Evolutionary conservation across 2,113 vertebrate species (phyloP).

Genomic region (Daboia siamensis): DNA sequence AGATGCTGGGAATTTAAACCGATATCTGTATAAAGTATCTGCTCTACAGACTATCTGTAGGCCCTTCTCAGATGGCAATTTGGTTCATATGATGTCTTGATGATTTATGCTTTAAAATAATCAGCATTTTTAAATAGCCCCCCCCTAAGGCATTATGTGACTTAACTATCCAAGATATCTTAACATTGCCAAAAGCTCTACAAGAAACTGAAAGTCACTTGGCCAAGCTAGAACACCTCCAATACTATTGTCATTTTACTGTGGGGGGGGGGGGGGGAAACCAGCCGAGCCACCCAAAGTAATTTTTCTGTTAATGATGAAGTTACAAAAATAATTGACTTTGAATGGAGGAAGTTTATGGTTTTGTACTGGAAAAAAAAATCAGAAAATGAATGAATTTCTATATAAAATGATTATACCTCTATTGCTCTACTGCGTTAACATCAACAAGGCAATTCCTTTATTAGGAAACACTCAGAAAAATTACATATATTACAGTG

Average conservation of each 20-base stretch:
- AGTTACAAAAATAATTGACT: neutral
- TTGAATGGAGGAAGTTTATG: neutral
- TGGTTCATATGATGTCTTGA: neutral
- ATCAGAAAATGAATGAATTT: neutral
- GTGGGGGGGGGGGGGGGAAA: too few species aligned
- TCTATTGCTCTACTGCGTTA: neutral
- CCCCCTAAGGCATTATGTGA: neutral
- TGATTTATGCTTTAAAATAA: neutral
- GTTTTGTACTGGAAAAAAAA: neutral
- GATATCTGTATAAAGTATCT: neutral
- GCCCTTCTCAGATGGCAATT: neutral
- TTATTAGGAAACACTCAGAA: neutral
- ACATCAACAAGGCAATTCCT: neutral
- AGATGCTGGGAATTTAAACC: neutral
- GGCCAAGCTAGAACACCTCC: neutral
- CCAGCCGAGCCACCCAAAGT: neutral
- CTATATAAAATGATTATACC: neutral
- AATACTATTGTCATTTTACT: neutral
- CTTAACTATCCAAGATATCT: neutral
- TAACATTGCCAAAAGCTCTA: neutral
- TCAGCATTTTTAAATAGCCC: neutral
- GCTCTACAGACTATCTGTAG: neutral
- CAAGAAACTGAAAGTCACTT: neutral
- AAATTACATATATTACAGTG: neutral
- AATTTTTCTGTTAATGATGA: neutral